Evolutionary conservation across 2,888 invertebrate species (phyloP).

Genomic region (Rhodophaea formosa): DNA sequence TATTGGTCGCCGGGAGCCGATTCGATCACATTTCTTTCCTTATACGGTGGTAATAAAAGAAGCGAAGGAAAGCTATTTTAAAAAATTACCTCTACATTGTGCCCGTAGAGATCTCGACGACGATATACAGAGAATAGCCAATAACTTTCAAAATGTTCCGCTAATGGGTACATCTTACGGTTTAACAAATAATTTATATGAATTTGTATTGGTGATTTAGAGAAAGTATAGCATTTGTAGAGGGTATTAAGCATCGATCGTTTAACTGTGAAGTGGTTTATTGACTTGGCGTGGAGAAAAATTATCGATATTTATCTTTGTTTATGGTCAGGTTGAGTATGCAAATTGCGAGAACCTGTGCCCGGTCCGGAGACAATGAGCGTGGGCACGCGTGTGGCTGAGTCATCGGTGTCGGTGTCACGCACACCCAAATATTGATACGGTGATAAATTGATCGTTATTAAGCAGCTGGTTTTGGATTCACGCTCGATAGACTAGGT

Average conservation of each 20-base stretch:
- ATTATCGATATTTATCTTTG: conserved; percentile 33
- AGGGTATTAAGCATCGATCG: background rate
- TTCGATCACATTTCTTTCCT: conserved; percentile 17
- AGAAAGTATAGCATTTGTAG: conserved; percentile 9
- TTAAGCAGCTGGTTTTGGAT: conserved; percentile 43
- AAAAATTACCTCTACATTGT: conserved; percentile 11
- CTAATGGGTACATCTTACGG: conserved; percentile 16
- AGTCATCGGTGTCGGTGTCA: conserved; percentile 55
- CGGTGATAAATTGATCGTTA: conserved; percentile 45
- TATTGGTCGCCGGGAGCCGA: background rate
- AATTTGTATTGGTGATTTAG: conserved; percentile 1
- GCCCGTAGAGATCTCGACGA: conserved; percentile 10
- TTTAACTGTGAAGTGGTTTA: conserved; percentile 35
- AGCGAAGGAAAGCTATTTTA: conserved; percentile 1
- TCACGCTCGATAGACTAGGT: conserved; percentile 25
- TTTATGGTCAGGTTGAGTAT: conserved; percentile 46
- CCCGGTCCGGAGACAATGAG: conserved; percentile 36
- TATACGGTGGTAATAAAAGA: conserved; percentile 11
- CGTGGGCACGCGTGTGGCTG: conserved; percentile 53
- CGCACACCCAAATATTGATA: conserved; percentile 54
- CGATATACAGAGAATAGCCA: conserved; percentile 16
- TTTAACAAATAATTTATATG: conserved; percentile 18
- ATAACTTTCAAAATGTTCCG: conserved; percentile 18
- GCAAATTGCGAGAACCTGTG: conserved; percentile 44
- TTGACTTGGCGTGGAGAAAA: conserved; percentile 23